Base-by-base conservation (phyloP, 2,888 invertebrate genomes). In the Polydrusus pterygomalis region DNA sequence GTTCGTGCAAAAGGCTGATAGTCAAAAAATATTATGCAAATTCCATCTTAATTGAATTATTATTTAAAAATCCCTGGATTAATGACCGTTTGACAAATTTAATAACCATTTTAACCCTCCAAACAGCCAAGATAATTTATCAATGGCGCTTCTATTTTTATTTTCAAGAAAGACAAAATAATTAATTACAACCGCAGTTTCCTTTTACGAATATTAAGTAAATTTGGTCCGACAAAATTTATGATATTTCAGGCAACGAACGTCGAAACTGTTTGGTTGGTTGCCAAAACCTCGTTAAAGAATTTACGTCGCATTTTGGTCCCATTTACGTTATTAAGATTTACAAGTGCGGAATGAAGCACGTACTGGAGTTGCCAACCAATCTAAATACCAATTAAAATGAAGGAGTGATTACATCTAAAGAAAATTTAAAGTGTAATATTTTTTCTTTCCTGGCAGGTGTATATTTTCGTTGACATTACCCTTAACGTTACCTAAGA, bases 161-260 rank as follows among this genome's bases (percentile, higher is more conserved):
- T 11, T 40, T 68, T 18, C 17, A 17, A 43, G 8, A 34, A 20
- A 34, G 25, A 68, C 40, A 45, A 60, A 56, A 60, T 60, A 54
- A 68, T 54, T 54, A 68, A 68, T 68, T 60, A 34, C 15, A 34
- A 70, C 45, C 65, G 58, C 65, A 38, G 62, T 49, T 58, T 51
- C 69, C 49, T 62, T 54, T 70, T 69, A 69, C 30, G 69, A 68
- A 68, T 74, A 68, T 74, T 74, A 74, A 74, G 40, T 17, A 70
- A 70, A 69, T 54, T 68, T 18, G 62, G 62, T 68, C 51, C 30
- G 25, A 45, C 51, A 58, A 43, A 49, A 72, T 72, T 72, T 72
- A 65, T 65, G 67, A 30, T 45, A 38, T 38, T 51, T 47, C 13
- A 56, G 38, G 15, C 17, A 43, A 49, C 64, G 43, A 25, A 60